Evolutionary conservation across 2,888 invertebrate species (phyloP).

Genomic region (Masnerella sp.): DNA sequence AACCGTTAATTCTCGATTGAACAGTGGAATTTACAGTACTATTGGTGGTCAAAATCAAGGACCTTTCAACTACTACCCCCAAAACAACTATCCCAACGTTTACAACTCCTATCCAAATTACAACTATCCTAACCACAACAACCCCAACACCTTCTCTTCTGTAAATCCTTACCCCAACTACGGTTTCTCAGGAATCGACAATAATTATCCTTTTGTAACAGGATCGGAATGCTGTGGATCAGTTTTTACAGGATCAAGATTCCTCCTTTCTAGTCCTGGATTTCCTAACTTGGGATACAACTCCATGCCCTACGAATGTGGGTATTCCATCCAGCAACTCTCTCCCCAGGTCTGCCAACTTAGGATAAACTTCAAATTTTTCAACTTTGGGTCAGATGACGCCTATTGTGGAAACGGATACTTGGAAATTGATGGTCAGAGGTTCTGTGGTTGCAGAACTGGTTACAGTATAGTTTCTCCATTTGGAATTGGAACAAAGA

Average conservation of each 20-base stretch:
- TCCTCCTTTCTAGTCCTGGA: slow-evolving; percentile 80
- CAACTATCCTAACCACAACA: slow-evolving; percentile 21
- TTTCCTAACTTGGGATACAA: slow-evolving; percentile 76
- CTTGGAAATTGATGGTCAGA: slow-evolving; percentile 80
- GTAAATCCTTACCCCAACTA: slow-evolving; percentile 21
- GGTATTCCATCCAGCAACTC: slow-evolving; percentile 78
- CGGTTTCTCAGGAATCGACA: slow-evolving; percentile 25
- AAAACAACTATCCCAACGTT: neutral
- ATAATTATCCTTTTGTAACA: slow-evolving; percentile 22
- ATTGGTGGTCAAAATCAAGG: slow-evolving; percentile 26
- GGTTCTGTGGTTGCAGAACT: slow-evolving; percentile 81
- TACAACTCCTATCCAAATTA: slow-evolving; percentile 19
- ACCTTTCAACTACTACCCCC: slow-evolving; percentile 26
- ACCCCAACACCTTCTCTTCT: slow-evolving; percentile 25
- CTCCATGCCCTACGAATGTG: slow-evolving; percentile 76
- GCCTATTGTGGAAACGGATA: slow-evolving; percentile 78
- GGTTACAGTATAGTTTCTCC: slow-evolving; percentile 74
- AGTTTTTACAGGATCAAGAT: slow-evolving; percentile 67
- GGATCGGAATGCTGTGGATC: slow-evolving; percentile 65
- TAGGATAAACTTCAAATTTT: slow-evolving; percentile 80
- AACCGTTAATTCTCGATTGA: slow-evolving; percentile 20
- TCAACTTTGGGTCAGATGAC: slow-evolving; percentile 78
- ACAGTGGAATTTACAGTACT: slow-evolving; percentile 26
- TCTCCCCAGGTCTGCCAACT: slow-evolving; percentile 79
- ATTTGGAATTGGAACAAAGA: slow-evolving; percentile 71